Conservation (phyloP, 1,140 invertebrate species). For the Sminthurinus signatus region DNA sequence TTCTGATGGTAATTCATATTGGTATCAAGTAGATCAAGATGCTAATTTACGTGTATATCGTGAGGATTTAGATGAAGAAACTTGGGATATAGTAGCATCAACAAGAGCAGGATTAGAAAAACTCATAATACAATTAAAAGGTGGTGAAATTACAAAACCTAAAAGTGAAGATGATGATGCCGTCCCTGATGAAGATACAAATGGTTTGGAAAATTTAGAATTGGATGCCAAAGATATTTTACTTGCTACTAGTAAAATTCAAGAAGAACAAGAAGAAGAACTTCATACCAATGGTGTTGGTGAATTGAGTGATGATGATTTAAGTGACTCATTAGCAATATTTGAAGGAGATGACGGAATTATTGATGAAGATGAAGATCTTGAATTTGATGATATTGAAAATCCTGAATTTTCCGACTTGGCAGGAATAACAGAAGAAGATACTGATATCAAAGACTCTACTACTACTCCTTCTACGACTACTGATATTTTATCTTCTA, state of each 20-base stretch:
- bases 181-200: conserved; percentile 57
- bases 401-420: no score
- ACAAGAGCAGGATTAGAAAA: conserved; percentile 62
- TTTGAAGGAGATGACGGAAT: no score
- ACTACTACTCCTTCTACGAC: no score
- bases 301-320: no score
- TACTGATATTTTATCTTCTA: no score
- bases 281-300: no score
- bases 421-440: no score
- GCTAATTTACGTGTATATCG: conserved; percentile 83
- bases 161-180: conserved; percentile 48
- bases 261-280: neutral
- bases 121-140: conserved; percentile 63
- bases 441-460: no score
- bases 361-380: no score
- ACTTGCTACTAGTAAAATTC: conserved; percentile 19
- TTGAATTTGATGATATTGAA: no score
- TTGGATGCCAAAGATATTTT: conserved; percentile 17
- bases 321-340: no score
- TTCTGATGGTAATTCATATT: conserved; percentile 81
- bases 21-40: conserved; percentile 79
- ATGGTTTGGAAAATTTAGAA: conserved; percentile 47
- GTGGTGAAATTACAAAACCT: conserved; percentile 52
- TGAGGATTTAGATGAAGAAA: conserved; percentile 92
- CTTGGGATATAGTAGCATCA: conserved; percentile 83